Conservation (phyloP, 2,888 invertebrate genomes). For the Bugulina stolonifera region DNA sequence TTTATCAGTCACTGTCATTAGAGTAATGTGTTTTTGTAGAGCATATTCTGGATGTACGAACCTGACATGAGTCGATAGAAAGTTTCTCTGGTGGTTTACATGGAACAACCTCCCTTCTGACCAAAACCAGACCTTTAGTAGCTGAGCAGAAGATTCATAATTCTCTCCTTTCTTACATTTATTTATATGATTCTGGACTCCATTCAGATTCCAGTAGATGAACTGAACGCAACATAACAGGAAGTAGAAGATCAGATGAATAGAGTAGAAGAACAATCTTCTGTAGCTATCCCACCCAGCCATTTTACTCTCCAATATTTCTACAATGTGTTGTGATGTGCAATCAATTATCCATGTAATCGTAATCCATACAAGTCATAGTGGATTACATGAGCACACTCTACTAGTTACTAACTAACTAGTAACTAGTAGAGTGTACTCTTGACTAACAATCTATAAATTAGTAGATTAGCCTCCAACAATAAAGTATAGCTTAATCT, state of each 20-base stretch:
- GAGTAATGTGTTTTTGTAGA: not conserved
- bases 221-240: conserved; percentile 13
- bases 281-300: not conserved
- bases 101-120: not conserved
- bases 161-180: not conserved
- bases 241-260: not conserved
- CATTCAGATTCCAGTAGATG: conserved; percentile 29
- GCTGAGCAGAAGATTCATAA: conserved; percentile 13
- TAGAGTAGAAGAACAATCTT: not conserved
- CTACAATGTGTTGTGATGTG: too few species aligned
- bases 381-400: too few species aligned
- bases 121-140: not conserved
- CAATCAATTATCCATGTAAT: too few species aligned
- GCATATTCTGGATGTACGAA: not conserved
- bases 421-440: too few species aligned
- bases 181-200: not conserved
- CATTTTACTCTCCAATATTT: too few species aligned
- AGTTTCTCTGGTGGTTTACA: not conserved
- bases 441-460: too few species aligned
- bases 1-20: not conserved
- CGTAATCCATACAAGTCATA: too few species aligned
- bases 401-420: too few species aligned
- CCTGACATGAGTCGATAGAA: not conserved
- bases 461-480: too few species aligned
- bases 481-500: too few species aligned